Evolutionary conservation across 2,113 vertebrate genomes (phyloP).

Genomic region (Pseudolaguvia tuberculata): DNA sequence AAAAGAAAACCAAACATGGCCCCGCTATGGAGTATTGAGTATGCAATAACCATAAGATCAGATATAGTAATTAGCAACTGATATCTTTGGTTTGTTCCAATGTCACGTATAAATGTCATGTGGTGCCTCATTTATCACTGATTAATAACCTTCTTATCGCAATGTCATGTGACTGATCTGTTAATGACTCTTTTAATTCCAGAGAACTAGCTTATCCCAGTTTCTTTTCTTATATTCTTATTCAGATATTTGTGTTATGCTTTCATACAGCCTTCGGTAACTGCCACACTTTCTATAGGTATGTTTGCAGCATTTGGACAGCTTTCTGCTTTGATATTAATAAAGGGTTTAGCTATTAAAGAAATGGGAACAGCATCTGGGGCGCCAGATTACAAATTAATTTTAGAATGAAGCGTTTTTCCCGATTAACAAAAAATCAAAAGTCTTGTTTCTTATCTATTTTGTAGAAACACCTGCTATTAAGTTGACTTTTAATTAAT

Average conservation of each 20-base stretch:
- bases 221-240: neutral
- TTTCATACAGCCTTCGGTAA: neutral
- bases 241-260: too few relatives aligned
- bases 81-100: neutral
- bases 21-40: too few relatives aligned
- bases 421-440: too few relatives aligned
- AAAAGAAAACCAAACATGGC: too few relatives aligned
- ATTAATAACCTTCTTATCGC: neutral
- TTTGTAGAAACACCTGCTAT: too few relatives aligned
- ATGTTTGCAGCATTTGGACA: too few relatives aligned
- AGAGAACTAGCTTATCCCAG: neutral
- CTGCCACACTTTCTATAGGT: neutral
- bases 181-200: neutral
- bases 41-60: neutral
- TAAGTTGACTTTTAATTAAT: too few relatives aligned
- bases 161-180: slow-evolving; percentile 28
- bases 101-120: too few relatives aligned
- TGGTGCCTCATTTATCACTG: neutral
- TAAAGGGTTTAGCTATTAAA: neutral
- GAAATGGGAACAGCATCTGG: neutral
- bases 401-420: too few relatives aligned
- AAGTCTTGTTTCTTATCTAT: too few relatives aligned
- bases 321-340: neutral
- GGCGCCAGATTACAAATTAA: too few relatives aligned
- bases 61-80: neutral